Evolutionary conservation across 2,888 invertebrate species (phyloP).

Genomic region (Hypomecis punctinalis): DNA sequence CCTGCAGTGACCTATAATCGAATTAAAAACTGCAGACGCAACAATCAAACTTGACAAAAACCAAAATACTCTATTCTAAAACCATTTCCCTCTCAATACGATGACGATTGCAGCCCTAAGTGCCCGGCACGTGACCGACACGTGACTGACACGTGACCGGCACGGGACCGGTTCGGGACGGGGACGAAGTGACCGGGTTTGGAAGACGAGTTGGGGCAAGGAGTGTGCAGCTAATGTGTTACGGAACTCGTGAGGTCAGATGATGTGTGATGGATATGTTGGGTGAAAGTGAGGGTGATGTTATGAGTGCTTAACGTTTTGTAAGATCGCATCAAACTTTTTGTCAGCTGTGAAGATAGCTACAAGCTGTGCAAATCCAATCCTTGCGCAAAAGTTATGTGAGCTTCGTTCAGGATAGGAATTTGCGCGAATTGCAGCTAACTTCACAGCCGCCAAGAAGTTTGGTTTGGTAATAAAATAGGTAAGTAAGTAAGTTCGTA

Average conservation of each 20-base stretch:
- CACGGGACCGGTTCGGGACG: constrained; percentile 24
- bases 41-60: constrained; percentile 39
- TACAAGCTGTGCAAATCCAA: too few species aligned
- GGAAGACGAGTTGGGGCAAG: constrained; percentile 42
- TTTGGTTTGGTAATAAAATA: too few species aligned
- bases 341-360: too few species aligned
- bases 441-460: too few species aligned
- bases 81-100: constrained; percentile 56
- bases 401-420: not conserved
- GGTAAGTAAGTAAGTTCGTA: too few species aligned
- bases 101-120: constrained; percentile 59
- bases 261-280: constrained; percentile 62
- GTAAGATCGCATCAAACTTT: too few species aligned
- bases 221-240: constrained; percentile 61
- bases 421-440: too few species aligned
- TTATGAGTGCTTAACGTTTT: not conserved
- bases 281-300: constrained; percentile 62
- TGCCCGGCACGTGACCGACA: constrained; percentile 38
- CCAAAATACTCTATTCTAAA: constrained; percentile 44
- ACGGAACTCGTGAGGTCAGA: constrained; percentile 63
- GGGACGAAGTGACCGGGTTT: constrained; percentile 47
- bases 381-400: not conserved
- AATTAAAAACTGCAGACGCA: constrained; percentile 36
- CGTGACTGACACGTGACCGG: constrained; percentile 50
- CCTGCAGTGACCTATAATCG: constrained; percentile 26